Conservation (phyloP, 2,113 vertebrate species). For the Strigops habroptila region DNA sequence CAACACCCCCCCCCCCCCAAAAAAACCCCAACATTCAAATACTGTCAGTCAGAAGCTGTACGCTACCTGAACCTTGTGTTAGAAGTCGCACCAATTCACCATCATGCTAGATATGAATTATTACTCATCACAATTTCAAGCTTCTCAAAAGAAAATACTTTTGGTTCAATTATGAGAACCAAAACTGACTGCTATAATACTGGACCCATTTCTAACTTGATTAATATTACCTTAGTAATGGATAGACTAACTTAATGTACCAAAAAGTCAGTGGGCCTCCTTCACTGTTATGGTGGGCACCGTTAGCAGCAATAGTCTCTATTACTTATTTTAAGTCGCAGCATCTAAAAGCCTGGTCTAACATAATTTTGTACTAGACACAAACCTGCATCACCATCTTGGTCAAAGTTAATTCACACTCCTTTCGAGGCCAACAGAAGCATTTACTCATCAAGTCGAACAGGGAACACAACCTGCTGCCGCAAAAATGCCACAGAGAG, state of each 20-base stretch:
- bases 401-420: neutral
- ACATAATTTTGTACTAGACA: neutral
- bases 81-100: neutral
- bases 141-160: neutral
- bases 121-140: neutral
- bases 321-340: neutral
- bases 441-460: neutral
- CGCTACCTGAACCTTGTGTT: neutral
- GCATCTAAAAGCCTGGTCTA: neutral
- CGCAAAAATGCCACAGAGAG: neutral
- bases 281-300: accelerated
- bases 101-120: neutral
- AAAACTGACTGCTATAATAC: neutral
- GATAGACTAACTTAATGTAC: neutral
- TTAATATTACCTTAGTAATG: neutral
- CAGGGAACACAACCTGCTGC: neutral
- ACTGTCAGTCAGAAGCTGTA: neutral
- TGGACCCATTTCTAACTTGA: neutral
- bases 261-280: neutral
- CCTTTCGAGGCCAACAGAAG: neutral
- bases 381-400: neutral
- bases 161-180: neutral
- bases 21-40: accelerated
- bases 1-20: accelerated
- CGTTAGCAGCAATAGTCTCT: neutral